Conservation (phyloP, 2,888 invertebrate genomes). For the Pachycephus smyrnensis region DNA sequence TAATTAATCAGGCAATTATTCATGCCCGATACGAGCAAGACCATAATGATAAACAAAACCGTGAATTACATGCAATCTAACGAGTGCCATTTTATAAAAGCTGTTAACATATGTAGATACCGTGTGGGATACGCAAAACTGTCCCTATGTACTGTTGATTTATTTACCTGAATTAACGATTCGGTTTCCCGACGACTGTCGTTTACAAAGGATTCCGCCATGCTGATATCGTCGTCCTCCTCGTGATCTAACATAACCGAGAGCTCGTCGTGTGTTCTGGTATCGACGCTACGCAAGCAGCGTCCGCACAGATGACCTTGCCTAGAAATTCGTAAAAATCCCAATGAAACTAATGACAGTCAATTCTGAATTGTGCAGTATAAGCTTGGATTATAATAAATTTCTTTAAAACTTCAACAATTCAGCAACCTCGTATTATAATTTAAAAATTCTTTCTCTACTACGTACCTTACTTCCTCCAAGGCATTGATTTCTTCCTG, state of each 20-base stretch:
- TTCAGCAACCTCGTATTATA: neutral
- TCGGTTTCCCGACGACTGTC: conserved; percentile 50
- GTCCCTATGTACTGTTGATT: neutral
- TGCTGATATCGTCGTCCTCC: conserved; percentile 78
- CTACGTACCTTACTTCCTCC: conserved; percentile 83
- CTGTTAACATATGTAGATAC: neutral
- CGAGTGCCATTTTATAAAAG: neutral
- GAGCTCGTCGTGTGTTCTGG: conserved; percentile 71
- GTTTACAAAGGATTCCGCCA: conserved; percentile 68
- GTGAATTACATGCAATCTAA: neutral
- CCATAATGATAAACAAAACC: neutral
- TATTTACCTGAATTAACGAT: conserved; percentile 52
- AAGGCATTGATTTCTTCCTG: conserved; percentile 86
- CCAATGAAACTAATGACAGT: neutral
- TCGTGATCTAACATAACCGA: conserved; percentile 79
- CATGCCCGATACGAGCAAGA: neutral
- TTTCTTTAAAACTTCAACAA: neutral
- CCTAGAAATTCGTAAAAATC: conserved; percentile 65
- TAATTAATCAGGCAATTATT: neutral
- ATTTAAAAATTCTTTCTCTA: neutral
- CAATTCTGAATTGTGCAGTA: neutral
- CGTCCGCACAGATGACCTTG: conserved; percentile 87
- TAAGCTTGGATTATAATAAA: neutral
- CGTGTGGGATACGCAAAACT: neutral
- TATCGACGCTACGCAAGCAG: conserved; percentile 78